Evolutionary conservation across 2,888 invertebrate genomes (phyloP).

Genomic region (Anthophora plumipes): DNA sequence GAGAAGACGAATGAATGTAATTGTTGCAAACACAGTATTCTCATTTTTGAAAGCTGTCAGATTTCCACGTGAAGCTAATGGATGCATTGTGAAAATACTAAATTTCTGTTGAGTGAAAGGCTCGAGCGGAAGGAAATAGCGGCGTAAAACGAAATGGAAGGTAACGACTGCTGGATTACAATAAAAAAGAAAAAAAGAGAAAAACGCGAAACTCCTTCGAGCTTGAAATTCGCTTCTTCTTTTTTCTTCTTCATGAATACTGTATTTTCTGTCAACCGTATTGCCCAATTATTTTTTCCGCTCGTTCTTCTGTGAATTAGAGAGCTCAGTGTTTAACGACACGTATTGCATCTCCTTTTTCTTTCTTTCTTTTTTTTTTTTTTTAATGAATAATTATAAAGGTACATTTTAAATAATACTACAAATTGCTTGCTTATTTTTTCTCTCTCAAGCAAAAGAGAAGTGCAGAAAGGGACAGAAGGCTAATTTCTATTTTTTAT

Average conservation of each 20-base stretch:
- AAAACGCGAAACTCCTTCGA: slow-evolving; percentile 36
- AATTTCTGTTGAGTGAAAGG: neutral
- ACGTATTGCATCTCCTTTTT: no score
- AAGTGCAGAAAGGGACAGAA: no score
- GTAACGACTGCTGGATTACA: slow-evolving; percentile 46
- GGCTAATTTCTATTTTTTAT: no score
- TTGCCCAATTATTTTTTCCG: slow-evolving; percentile 37
- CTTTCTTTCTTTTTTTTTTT: no score
- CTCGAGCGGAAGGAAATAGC: slow-evolving; percentile 32
- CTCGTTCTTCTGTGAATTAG: slow-evolving; percentile 36
- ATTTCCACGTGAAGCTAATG: neutral
- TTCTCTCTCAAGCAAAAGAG: no score
- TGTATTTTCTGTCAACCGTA: slow-evolving; percentile 32
- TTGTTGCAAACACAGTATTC: neutral
- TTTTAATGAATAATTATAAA: no score
- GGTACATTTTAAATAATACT: no score
- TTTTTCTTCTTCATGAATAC: slow-evolving; percentile 25
- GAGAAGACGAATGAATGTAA: neutral
- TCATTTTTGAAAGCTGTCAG: neutral
- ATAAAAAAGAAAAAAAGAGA: no score
- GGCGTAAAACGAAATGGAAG: slow-evolving; percentile 45
- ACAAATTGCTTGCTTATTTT: no score
- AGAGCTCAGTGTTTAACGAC: slow-evolving; percentile 22
- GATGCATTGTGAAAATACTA: slow-evolving; percentile 2
- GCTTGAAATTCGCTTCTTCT: slow-evolving; percentile 23